Base-by-base conservation (phyloP, 2,888 invertebrate species). In the Tinea pellionella region DNA sequence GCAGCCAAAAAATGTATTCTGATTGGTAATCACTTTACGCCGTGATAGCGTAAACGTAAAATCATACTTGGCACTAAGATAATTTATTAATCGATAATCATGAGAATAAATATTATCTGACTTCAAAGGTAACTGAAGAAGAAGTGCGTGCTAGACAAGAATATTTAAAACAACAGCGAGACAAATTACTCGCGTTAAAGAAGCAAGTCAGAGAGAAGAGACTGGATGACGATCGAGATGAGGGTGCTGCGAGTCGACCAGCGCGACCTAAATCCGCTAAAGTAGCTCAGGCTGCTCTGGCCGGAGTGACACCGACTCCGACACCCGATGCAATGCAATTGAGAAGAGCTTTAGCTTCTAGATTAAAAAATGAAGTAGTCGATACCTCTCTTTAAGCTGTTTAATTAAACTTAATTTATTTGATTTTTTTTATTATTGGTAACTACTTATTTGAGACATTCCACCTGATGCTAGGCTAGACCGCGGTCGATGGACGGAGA, bases 161-260 rank as follows among this genome's bases (percentile, higher is more conserved):
- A 65, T 98, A 97, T 76, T 84, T 98, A 61, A 91, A 94, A 60
- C 92, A 94, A 62, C 97, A 98, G 74, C 89, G 98, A 19, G 98
- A 98, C 77, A 96, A 97, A 73, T 89, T 98, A 60, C 89, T 98
- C 51, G 94, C 94, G 16, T 84, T 97, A 71, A 98, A 98, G 79
- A 95, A 94, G 71, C 93, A 94, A 73, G 96, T 94, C 18, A 89
- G 98, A 16, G 93, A 94, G 71, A 93, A 93, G 66, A 92, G 94
- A 72, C 84, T 97, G 7, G 90, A 90, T 30, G 89, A 88, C 37
- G 90, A 89, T 12, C 91, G 92, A 60, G 80, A 80, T 0, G 87
- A 92, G 92, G 68, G 91, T 92, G 69, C 94, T 92, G 30, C 84
- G 95, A 68, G 89, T 88, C 24, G 88, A 88, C n/a, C 77, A 80